Conservation (phyloP, 2,797 vertebrate species). For the Mus minutoides region DNA sequence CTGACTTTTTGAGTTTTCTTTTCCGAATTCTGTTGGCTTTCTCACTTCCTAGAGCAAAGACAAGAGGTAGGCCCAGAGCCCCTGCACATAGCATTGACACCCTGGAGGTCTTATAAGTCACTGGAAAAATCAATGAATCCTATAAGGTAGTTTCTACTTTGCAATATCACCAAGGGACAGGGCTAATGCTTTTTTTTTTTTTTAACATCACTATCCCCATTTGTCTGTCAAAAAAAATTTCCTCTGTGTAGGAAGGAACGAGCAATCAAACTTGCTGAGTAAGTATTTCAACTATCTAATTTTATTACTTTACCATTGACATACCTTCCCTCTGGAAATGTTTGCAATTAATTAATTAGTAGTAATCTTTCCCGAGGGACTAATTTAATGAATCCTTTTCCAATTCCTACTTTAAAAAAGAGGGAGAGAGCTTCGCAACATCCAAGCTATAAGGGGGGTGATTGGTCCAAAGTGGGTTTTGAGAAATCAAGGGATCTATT, state of each 20-base stretch:
- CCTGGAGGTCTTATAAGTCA: slow-evolving; percentile 74
- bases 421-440: slow-evolving; percentile 44
- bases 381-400: slow-evolving; percentile 83
- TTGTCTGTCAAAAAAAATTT: slow-evolving; percentile 69
- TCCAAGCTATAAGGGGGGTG: slow-evolving; percentile 36
- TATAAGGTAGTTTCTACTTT: slow-evolving; percentile 60
- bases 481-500: slow-evolving; percentile 61
- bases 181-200: slow-evolving; percentile 72
- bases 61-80: slow-evolving; percentile 48
- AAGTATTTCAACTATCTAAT: slow-evolving; percentile 84
- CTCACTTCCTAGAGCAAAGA: slow-evolving; percentile 58
- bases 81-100: background rate
- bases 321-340: slow-evolving; percentile 85
- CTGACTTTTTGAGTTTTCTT: background rate
- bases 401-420: slow-evolving; percentile 66
- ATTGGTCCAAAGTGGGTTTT: slow-evolving; percentile 54
- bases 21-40: slow-evolving; percentile 44
- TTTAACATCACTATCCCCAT: slow-evolving; percentile 32
- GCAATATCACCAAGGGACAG: slow-evolving; percentile 64
- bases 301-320: slow-evolving; percentile 88
- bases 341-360: slow-evolving; percentile 90
- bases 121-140: slow-evolving; percentile 75
- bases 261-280: slow-evolving; percentile 84
- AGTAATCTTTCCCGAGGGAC: slow-evolving; percentile 85
- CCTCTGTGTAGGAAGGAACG: slow-evolving; percentile 61